Conservation (phyloP, 2,113 vertebrate genomes). For the Pogona vitticeps region DNA sequence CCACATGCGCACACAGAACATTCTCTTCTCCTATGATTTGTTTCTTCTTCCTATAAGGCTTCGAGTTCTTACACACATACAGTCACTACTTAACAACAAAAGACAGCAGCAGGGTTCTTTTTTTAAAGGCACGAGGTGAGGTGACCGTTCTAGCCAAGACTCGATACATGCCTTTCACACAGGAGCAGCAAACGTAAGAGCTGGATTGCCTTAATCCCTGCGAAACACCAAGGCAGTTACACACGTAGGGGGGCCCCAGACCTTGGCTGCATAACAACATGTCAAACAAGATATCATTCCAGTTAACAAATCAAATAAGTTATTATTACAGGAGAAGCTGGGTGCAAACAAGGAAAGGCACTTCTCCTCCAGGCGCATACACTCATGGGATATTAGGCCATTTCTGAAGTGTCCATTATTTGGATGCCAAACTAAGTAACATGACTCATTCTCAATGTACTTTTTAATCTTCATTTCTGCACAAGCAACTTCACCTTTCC, state of each 20-base stretch:
- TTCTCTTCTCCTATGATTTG: conserved; percentile 55
- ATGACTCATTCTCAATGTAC: not conserved
- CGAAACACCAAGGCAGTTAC: not conserved
- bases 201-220: not conserved
- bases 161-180: not conserved
- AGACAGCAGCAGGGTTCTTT: conserved; percentile 39
- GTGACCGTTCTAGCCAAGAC: not conserved
- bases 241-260: not conserved
- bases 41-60: conserved; percentile 44
- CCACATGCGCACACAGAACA: conserved; percentile 21
- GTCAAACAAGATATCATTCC: not conserved
- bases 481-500: not conserved
- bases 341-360: not conserved
- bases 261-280: not conserved
- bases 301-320: not conserved
- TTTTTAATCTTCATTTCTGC: no score
- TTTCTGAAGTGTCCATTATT: not conserved
- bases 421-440: not conserved
- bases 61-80: conserved; percentile 23
- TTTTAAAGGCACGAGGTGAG: conserved; percentile 36
- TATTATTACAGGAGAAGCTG: not conserved
- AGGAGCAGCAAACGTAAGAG: not conserved
- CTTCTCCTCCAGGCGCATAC: not conserved
- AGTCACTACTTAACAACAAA: conserved; percentile 45
- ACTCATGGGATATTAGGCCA: not conserved